phyloP scores from a whole-genome alignment of 30 jellyfish, hydroid and myxozoan genomes.

The Aurelia coerulea region DNA sequence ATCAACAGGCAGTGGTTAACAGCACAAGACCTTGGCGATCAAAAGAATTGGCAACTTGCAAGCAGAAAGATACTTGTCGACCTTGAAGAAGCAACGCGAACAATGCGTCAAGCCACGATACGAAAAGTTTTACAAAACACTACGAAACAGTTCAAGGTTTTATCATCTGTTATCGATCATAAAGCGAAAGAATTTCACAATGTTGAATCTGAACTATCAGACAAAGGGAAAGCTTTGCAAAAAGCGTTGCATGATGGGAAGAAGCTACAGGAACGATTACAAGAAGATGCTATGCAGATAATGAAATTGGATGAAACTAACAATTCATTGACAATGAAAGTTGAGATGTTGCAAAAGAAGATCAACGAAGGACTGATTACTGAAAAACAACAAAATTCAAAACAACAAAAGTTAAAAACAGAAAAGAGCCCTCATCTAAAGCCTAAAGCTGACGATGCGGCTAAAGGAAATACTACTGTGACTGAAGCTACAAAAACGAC shows the following conservation, averaged over 20 bases:
- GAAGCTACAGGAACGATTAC: conserved; percentile 1
- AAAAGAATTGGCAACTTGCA: conserved; percentile 59
- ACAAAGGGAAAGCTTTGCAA: conserved; percentile 38
- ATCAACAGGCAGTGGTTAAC: conserved; percentile 10
- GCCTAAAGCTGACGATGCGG: conserved; percentile 54
- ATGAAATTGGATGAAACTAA: conserved; percentile 18
- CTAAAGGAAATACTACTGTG: conserved; percentile 41
- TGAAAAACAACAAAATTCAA: not conserved
- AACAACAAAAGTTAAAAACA: conserved; percentile 16
- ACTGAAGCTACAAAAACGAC: conserved; percentile 8
- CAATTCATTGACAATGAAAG: not conserved
- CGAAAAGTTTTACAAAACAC: conserved; percentile 37
- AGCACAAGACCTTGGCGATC: conserved; percentile 54
- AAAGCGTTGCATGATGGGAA: conserved; percentile 21
- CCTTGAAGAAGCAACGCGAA: conserved; percentile 42
- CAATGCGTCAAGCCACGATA: conserved; percentile 39
- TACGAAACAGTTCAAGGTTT: conserved; percentile 46
- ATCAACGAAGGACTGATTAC: not conserved
- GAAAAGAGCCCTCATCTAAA: conserved; percentile 21
- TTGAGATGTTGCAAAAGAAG: conserved; percentile 31
- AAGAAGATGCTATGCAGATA: conserved; percentile 9
- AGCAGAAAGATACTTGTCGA: conserved; percentile 30
- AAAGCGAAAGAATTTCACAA: conserved; percentile 37
- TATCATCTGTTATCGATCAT: conserved; percentile 45
- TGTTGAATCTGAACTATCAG: conserved; percentile 42